Percentiles rank a stretch among this genome's conserved stretches.
Conservation (phyloP, 2,888 invertebrate species). For the Napeogenes sylphis region DNA sequence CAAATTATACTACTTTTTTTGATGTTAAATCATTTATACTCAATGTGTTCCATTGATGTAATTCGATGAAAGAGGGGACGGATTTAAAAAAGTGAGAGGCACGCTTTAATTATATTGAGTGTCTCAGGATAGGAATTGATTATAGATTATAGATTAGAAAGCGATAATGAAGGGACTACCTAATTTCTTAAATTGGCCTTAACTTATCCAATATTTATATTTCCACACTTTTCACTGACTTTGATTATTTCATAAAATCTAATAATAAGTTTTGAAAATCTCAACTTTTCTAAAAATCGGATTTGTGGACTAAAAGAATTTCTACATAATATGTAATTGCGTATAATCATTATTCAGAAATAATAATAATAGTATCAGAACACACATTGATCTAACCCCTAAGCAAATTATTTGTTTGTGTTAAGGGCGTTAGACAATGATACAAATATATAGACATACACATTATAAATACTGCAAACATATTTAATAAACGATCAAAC, state of each 20-base stretch:
- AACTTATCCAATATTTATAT: neutral
- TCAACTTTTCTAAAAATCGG: neutral
- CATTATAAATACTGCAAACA: too few species aligned
- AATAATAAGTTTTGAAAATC: too few species aligned
- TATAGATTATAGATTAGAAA: conserved; percentile 14
- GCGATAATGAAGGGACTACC: conserved; percentile 20
- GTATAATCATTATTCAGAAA: conserved; percentile 40
- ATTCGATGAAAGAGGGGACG: neutral
- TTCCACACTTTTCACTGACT: neutral
- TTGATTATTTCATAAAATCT: too few species aligned
- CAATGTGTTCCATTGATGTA: conserved; percentile 33
- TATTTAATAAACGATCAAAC: too few species aligned
- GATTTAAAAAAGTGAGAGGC: conserved; percentile 17
- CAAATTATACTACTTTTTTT: conserved; percentile 33
- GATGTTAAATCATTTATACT: conserved; percentile 37
- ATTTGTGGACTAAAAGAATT: conserved; percentile 25
- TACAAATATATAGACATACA: too few species aligned
- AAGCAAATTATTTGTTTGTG: too few species aligned
- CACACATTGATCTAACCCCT: too few species aligned
- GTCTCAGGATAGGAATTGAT: conserved; percentile 17
- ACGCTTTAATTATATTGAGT: conserved; percentile 13
- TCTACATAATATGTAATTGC: conserved; percentile 19
- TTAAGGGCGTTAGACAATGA: too few species aligned
- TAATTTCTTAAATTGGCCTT: conserved; percentile 17
- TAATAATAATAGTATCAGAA: too few species aligned